Conservation (phyloP, 2,888 invertebrate genomes). For the Eristalinus aeneus region DNA sequence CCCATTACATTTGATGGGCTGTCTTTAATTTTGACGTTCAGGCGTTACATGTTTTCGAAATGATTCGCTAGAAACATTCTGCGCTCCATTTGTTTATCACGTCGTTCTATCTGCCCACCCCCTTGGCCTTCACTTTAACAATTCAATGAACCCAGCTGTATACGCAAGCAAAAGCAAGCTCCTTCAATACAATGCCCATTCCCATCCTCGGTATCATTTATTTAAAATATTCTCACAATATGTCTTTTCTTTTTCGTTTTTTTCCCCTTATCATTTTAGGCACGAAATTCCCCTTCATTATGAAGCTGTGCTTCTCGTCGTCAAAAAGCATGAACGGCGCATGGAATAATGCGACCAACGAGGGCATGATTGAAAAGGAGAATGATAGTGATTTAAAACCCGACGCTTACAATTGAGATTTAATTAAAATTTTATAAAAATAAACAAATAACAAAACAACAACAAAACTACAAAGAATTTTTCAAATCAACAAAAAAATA, state of each 20-base stretch:
- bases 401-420: slow-evolving; percentile 80
- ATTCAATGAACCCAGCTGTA: not conserved
- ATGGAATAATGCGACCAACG: slow-evolving; percentile 82
- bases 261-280: slow-evolving; percentile 83
- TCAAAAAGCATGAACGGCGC: slow-evolving; percentile 84
- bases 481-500: slow-evolving; percentile 40
- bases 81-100: not conserved
- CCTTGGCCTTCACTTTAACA: not conserved
- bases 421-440: slow-evolving; percentile 78
- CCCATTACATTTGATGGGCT: not conserved
- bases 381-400: slow-evolving; percentile 77
- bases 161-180: not conserved
- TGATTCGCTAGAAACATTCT: not conserved
- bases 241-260: not conserved
- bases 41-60: not conserved
- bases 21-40: not conserved
- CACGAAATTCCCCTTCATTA: slow-evolving; percentile 98
- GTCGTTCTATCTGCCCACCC: not conserved
- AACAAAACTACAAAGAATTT: slow-evolving; percentile 42
- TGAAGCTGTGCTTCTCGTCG: slow-evolving; percentile 99
- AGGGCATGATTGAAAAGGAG: slow-evolving; percentile 80
- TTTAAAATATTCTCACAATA: slow-evolving; percentile 7
- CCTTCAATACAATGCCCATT: not conserved
- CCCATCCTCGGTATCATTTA: slow-evolving; percentile 10
- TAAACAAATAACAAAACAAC: not conserved